Conservation (phyloP, 2,888 invertebrate species). For the Allophyes oxyacanthae region DNA sequence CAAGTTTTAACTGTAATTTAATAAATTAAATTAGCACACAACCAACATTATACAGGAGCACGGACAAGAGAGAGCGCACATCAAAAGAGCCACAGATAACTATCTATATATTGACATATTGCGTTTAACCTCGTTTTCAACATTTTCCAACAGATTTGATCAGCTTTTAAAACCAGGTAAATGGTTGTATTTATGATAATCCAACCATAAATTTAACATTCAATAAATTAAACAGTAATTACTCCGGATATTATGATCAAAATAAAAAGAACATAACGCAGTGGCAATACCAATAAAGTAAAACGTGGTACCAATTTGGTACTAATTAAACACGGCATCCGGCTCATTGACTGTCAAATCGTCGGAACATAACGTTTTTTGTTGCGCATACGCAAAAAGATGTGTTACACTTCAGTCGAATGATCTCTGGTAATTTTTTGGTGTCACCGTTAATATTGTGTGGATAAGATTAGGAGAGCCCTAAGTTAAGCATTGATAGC, state of each 20-base stretch:
- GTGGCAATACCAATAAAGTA: constrained; percentile 44
- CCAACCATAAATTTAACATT: constrained; percentile 12
- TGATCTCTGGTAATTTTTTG: constrained; percentile 62
- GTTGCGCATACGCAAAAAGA: constrained; percentile 66
- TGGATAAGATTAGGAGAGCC: constrained; percentile 50
- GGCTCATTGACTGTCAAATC: constrained; percentile 85
- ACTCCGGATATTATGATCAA: constrained; percentile 41
- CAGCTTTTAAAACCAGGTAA: too few relatives aligned
- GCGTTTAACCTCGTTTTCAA: too few relatives aligned
- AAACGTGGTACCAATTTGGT: constrained; percentile 80
- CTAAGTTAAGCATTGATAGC: too few relatives aligned
- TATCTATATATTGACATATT: too few relatives aligned
- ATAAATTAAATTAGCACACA: too few relatives aligned
- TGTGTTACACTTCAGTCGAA: constrained; percentile 77
- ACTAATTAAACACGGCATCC: constrained; percentile 85
- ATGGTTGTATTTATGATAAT: background rate
- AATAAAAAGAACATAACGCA: constrained; percentile 21
- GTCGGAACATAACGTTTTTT: constrained; percentile 69
- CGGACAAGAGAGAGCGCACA: too few relatives aligned
- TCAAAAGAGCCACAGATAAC: too few relatives aligned
- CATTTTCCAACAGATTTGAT: too few relatives aligned
- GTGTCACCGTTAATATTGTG: constrained; percentile 48
- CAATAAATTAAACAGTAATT: constrained; percentile 37
- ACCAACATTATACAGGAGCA: too few relatives aligned
- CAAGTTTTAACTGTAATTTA: too few relatives aligned